Evolutionary conservation across 2,888 invertebrate species (phyloP).

Genomic region (Epinotia nisella): DNA sequence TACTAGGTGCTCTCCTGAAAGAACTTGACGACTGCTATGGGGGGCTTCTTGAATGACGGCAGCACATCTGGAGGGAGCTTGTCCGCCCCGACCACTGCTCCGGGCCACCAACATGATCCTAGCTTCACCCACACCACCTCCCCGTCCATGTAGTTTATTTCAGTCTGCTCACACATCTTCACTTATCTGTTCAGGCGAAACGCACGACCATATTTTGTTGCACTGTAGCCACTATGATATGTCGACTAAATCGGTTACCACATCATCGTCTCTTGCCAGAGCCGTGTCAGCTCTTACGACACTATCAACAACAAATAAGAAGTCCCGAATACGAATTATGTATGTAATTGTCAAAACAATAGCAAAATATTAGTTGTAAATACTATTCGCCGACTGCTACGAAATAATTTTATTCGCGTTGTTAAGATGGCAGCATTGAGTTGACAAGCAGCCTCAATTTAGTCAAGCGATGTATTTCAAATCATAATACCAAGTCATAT

Average conservation of each 20-base stretch:
- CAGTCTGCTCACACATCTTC: slow-evolving; percentile 89
- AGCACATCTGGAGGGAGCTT: slow-evolving; percentile 88
- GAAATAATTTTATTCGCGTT: slow-evolving; percentile 70
- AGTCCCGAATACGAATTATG: slow-evolving; percentile 51
- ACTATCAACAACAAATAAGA: slow-evolving; percentile 52
- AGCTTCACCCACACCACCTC: slow-evolving; percentile 95
- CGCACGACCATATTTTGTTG: slow-evolving; percentile 81
- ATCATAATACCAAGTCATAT: background rate
- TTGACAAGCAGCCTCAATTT: slow-evolving; percentile 39
- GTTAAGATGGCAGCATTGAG: slow-evolving; percentile 70
- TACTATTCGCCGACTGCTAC: slow-evolving; percentile 82
- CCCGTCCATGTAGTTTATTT: slow-evolving; percentile 88
- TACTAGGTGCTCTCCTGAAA: slow-evolving; percentile 94
- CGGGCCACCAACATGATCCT: slow-evolving; percentile 94
- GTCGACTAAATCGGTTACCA: slow-evolving; percentile 72
- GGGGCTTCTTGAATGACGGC: slow-evolving; percentile 87
- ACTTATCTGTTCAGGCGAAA: slow-evolving; percentile 73
- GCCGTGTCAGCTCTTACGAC: slow-evolving; percentile 51
- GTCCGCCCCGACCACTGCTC: slow-evolving; percentile 88
- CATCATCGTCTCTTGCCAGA: slow-evolving; percentile 61
- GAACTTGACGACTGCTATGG: slow-evolving; percentile 93
- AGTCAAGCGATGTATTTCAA: background rate
- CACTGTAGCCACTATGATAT: slow-evolving; percentile 57
- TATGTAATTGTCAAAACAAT: slow-evolving; percentile 76
- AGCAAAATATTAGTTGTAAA: slow-evolving; percentile 82